phyloP scores from a whole-genome alignment of 2,888 invertebrate genomes.

The Bellardia pandia region DNA sequence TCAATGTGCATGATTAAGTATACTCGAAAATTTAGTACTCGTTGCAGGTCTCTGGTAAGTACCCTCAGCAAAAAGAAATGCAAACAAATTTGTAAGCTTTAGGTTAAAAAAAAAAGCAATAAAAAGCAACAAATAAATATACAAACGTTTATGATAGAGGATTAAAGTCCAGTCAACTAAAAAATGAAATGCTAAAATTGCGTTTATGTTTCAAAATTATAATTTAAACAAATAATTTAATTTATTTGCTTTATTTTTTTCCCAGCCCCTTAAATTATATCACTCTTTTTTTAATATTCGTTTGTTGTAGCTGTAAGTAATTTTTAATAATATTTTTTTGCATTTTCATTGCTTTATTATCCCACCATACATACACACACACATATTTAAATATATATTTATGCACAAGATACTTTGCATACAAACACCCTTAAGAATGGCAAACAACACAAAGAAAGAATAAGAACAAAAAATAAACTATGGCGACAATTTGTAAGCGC shows the following conservation, averaged over 20 bases:
- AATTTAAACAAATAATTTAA: slow-evolving; percentile 2
- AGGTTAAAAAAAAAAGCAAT: background rate
- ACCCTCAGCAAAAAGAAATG: background rate
- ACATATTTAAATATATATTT: slow-evolving; percentile 31
- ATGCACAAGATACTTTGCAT: slow-evolving; percentile 44
- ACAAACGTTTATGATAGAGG: background rate
- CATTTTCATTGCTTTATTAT: background rate
- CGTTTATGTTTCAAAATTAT: background rate
- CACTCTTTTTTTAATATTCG: background rate
- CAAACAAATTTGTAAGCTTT: background rate
- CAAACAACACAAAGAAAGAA: slow-evolving; percentile 36
- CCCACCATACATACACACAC: background rate
- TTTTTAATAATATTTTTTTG: slow-evolving; percentile 19
- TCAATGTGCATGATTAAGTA: too few relatives aligned
- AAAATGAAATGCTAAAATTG: too few relatives aligned
- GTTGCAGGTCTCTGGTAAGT: too few relatives aligned
- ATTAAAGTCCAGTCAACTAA: background rate
- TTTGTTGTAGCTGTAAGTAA: slow-evolving; percentile 10
- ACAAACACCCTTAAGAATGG: slow-evolving; percentile 46
- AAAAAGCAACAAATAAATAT: background rate
- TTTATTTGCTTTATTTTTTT: background rate
- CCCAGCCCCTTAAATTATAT: background rate
- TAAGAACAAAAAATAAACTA: slow-evolving; percentile 22
- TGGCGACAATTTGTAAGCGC: slow-evolving; percentile 68
- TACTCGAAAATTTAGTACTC: too few relatives aligned